These are phyloP conservation scores for Ptychadena robeensis DNA, from an alignment of 2,797 vertebrate species.

Conservation along the genomic window DNA sequence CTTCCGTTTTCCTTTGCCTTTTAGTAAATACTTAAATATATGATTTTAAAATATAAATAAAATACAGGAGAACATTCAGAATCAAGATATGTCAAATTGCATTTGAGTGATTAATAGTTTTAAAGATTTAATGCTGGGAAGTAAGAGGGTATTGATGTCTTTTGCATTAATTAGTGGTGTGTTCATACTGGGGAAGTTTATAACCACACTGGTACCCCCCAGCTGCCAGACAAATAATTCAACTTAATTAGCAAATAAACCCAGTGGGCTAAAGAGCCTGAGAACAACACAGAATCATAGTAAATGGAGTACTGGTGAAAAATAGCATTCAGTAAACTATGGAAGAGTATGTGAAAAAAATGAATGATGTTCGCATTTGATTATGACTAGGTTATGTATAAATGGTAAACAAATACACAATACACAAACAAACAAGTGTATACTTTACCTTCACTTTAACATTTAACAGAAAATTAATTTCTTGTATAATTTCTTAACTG, in stretches of 20 bases:
- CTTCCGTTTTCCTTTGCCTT: too few relatives aligned
- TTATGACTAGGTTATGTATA: neutral
- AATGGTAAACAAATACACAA: too few relatives aligned
- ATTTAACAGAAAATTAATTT: too few relatives aligned
- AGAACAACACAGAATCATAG: constrained; percentile 18
- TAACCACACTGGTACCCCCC: constrained; percentile 46
- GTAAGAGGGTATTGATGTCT: constrained; percentile 44
- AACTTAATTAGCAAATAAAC: constrained; percentile 58
- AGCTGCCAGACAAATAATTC: constrained; percentile 55
- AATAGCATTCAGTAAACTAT: neutral
- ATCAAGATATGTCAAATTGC: constrained; percentile 6
- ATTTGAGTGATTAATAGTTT: constrained; percentile 42
- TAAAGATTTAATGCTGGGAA: constrained; percentile 46
- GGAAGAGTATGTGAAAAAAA: neutral
- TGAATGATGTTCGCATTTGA: neutral
- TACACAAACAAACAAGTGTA: too few relatives aligned
- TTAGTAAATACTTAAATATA: too few relatives aligned
- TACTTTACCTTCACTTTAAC: too few relatives aligned
- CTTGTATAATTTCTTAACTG: too few relatives aligned
- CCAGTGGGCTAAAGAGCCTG: constrained; percentile 39
- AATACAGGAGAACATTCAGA: neutral
- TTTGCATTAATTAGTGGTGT: constrained; percentile 55
- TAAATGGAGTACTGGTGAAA: neutral
- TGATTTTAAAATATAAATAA: neutral
- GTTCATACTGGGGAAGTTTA: constrained; percentile 44